Conservation (phyloP, 2,113 vertebrate species). For the Pelvicachromis taeniatus region DNA sequence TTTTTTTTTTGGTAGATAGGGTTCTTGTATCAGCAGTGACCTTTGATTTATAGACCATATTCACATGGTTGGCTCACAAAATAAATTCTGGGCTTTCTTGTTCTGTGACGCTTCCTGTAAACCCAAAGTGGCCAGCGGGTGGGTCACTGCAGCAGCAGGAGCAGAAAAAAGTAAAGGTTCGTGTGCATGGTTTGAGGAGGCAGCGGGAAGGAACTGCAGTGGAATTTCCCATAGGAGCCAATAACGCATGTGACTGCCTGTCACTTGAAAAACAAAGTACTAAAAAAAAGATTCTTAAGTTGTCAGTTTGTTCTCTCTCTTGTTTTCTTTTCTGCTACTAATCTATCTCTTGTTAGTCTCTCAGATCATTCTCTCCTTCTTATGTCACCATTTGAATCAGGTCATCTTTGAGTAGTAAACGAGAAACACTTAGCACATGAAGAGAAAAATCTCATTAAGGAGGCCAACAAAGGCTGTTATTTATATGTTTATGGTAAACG, state of each 20-base stretch:
- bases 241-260: not conserved
- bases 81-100: not conserved
- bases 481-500: constrained; percentile 10
- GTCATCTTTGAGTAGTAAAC: not conserved
- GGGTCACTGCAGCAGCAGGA: not conserved
- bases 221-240: constrained; percentile 58
- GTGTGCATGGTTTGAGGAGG: constrained; percentile 30
- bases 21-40: not conserved
- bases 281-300: not conserved
- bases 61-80: not conserved
- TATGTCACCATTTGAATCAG: not conserved
- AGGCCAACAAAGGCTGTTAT: not conserved
- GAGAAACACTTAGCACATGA: not conserved
- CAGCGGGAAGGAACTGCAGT: not conserved
- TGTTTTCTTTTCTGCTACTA: not conserved
- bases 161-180: not conserved
- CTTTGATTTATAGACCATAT: not conserved
- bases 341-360: not conserved
- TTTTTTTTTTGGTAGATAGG: not conserved
- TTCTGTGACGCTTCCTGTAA: not conserved
- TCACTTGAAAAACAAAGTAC: not conserved
- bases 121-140: not conserved
- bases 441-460: not conserved
- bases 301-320: not conserved
- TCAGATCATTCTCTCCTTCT: not conserved